Evolutionary conservation across 2,797 vertebrate genomes (phyloP), one percentile per base, ranked within the genome.

Genomic region (Coregonus sp.): DNA sequence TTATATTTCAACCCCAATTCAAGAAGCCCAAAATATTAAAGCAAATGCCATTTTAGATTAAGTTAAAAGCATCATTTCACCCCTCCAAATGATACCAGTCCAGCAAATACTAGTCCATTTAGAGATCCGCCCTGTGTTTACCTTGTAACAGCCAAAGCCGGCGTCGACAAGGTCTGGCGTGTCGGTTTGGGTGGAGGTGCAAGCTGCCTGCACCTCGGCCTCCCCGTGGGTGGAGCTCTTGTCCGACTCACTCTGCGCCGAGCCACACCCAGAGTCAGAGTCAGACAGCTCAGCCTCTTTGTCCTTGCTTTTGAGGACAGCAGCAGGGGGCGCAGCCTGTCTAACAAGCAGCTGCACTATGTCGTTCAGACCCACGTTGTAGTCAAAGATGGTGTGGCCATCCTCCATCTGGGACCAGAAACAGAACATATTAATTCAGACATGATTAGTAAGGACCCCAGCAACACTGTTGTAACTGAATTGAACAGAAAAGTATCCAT

Each of bases 371-470:
- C 97, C 97, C 11, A 99, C 97, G 0, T 93, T 98, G 68, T 99
- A 99, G 80, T 99, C 98, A 0, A 99, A 99, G 77, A 99, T 95
- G 20, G 97, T 99, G 88, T 99, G 98, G 1, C 97, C 97, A 0
- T 99, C 96, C 80, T 99, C 98, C 98, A 99, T 99, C 98, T 99
- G 56, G 40, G 70, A 70, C 82, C 2, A 84, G 0, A 29, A 63
- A 68, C 15, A 70, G 56, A 68, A 35, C 5, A 59, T n/a, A 61
- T 63, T 25, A 0, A 63, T 29, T 12, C 59, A 20, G 59, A 63
- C 20, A 63, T 63, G 9, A 12, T 37, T 50, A 33, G 31, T 59
- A 20, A 70, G 37, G 40, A 50, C 1, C 7, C 7, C 40, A 47
- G 12, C 15, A 20, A 50, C 37, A 25, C n/a, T 0, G n/a, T 47